phyloP scores from a whole-genome alignment of 2,113 vertebrate genomes.

The Saimiri boliviensis region DNA sequence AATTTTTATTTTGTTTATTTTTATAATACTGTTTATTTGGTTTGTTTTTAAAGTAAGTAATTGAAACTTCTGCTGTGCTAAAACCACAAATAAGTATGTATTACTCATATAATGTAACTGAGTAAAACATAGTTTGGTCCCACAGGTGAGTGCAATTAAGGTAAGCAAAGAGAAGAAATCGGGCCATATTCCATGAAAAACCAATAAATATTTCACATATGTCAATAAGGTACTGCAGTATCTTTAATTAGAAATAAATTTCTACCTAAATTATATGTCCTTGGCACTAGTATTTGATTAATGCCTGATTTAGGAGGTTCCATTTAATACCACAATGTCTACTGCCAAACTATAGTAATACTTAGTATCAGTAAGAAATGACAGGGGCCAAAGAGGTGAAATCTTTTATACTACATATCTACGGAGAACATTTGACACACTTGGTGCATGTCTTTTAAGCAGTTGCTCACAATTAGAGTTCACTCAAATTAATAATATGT shows the following conservation, averaged over 20 bases:
- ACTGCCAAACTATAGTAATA: neutral
- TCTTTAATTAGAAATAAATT: neutral
- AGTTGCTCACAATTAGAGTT: neutral
- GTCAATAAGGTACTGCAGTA: neutral
- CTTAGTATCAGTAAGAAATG: neutral
- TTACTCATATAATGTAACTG: neutral
- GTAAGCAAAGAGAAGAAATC: neutral
- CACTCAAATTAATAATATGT: neutral
- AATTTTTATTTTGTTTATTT: neutral
- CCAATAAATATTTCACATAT: neutral
- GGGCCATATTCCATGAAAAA: neutral
- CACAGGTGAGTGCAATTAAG: neutral
- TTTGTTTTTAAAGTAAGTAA: neutral
- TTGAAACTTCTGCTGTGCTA: neutral
- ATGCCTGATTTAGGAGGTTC: neutral
- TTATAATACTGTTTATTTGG: neutral
- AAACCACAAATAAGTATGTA: neutral
- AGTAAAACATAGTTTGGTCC: neutral
- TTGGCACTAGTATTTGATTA: neutral
- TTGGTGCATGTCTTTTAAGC: neutral
- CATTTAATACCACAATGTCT: neutral
- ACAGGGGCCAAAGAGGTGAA: neutral
- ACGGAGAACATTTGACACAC: neutral
- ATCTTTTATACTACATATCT: neutral
- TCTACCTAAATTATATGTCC: neutral